A percentile compares a stretch with the other conserved stretches of the same genome.
Conservation (phyloP, 37 sponge, comb jelly and placozoan genomes). For the Cladorhizidae sp. region DNA sequence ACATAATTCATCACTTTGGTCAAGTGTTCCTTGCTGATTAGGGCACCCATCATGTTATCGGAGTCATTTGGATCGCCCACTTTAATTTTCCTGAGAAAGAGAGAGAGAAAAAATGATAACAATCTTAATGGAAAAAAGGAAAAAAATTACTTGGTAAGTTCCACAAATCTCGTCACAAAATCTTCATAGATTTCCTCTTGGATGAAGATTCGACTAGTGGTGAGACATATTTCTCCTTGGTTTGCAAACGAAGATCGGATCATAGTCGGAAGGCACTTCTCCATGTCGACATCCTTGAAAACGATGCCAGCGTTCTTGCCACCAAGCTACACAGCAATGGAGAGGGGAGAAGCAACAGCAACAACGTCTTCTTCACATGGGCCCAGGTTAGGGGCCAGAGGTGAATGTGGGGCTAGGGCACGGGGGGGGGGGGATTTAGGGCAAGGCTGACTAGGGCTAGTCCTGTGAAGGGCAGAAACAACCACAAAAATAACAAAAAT, state of each 20-base stretch:
- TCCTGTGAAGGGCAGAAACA: no score
- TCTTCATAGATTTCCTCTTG: slow-evolving; percentile 73
- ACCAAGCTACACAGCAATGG: slow-evolving; percentile 64
- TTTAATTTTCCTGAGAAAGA: slow-evolving; percentile 52
- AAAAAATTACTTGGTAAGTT: slow-evolving; percentile 70
- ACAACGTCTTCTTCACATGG: no score
- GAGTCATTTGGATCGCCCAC: slow-evolving; percentile 81
- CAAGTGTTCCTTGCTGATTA: slow-evolving; percentile 87
- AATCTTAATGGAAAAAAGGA: neutral
- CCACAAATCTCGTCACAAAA: slow-evolving; percentile 76
- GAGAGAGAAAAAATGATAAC: neutral
- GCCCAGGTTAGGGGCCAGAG: no score
- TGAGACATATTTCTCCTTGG: slow-evolving; percentile 93
- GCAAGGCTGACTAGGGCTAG: no score
- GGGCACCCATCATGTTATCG: slow-evolving; percentile 80
- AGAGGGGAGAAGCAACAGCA: neutral
- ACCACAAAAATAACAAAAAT: no score
- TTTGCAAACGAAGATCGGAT: slow-evolving; percentile 82
- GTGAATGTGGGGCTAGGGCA: no score
- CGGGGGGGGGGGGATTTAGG: no score
- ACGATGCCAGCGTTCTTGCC: slow-evolving; percentile 93
- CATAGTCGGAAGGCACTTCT: slow-evolving; percentile 83
- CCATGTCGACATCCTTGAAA: slow-evolving; percentile 80
- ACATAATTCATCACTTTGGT: slow-evolving; percentile 84
- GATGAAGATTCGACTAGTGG: slow-evolving; percentile 87